These are phyloP conservation scores for Acrocyrtus sp. DNA, from an alignment of 2,888 invertebrate genomes.

Conservation along the genomic window DNA sequence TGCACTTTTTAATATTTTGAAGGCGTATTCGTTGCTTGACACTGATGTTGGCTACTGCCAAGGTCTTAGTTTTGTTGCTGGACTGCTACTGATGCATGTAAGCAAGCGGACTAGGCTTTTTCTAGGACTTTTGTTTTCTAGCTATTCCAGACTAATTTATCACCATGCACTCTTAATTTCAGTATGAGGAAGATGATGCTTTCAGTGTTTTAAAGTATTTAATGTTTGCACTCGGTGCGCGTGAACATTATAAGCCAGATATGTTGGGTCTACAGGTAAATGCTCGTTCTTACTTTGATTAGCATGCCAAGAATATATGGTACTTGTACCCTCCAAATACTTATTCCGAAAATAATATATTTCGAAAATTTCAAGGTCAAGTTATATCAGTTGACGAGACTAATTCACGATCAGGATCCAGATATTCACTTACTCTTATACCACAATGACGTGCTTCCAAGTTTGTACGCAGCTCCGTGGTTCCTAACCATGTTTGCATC, in stretches of 20 bases:
- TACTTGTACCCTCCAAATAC: background rate
- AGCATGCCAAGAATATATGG: too few relatives aligned
- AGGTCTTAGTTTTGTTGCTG: constrained; percentile 95
- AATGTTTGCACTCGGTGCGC: constrained; percentile 88
- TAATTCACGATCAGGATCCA: constrained; percentile 87
- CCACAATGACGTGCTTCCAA: constrained; percentile 88
- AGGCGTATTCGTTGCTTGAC: constrained; percentile 94
- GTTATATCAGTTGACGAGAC: constrained; percentile 91
- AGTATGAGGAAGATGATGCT: constrained; percentile 94
- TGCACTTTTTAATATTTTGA: constrained; percentile 91
- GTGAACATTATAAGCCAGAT: constrained; percentile 91
- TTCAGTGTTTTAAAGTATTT: constrained; percentile 88
- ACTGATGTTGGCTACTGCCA: constrained; percentile 97
- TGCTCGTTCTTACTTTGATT: too few relatives aligned
- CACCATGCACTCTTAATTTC: constrained; percentile 48
- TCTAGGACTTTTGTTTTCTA: background rate
- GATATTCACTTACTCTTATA: constrained; percentile 84
- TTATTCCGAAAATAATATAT: background rate
- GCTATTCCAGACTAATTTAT: background rate
- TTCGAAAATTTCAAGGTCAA: too few relatives aligned
- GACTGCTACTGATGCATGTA: constrained; percentile 91
- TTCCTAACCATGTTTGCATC: constrained; percentile 95
- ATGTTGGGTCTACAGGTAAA: constrained; percentile 90
- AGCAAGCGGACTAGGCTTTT: constrained; percentile 67
- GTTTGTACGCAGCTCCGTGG: constrained; percentile 97